Evolutionary conservation across 2,888 invertebrate species (phyloP), one percentile per base, ranked within the genome.

Genomic region (Tiliacea citrago): DNA sequence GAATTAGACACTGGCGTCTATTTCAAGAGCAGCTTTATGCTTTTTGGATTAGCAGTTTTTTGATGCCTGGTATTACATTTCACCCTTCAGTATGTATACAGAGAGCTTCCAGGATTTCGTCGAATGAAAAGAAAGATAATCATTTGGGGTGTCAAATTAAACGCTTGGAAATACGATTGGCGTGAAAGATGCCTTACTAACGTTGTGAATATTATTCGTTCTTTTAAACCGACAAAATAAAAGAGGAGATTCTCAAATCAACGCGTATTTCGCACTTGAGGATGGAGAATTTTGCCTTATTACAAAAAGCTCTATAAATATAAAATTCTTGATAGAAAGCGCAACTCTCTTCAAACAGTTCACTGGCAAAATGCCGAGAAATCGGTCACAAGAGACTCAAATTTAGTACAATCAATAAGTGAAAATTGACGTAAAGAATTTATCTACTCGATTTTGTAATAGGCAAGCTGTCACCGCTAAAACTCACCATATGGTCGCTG

Each of bases 401-500:
- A 18, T 9, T 61, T 47, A 39, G 12, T 61, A 53, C 66, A 68
- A 75, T 68, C 81, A 70, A 80, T 75, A 68, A 84, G 45, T 79
- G 80, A 69, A 83, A 82, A 80, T 82, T 86, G 63, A 51, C 75
- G 75, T 73, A 60, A 71, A 72, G 69, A 73, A 81, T 70, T 71
- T 76, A 61, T 68, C 53, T 47, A 60, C 58, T 69, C 29, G 39
- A 60, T 72, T 69, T 75, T 67, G 68, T 80, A 78, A 72, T 74
- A 77, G 58, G 60, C 18, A 29, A 73, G 73, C 77, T 85, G 83
- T 79, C 84, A 82, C 83, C 68, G 51, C 1, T 79, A 4, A 61
- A 57, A 73, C 74, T 80, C 74, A 55, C 91, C 91, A 91, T 90
- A 91, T 91, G 91, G 91, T 82, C 70, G 68, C 49, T 79, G 74